Evolutionary conservation across 2,888 invertebrate genomes (phyloP), one percentile per base, ranked within the genome.

Genomic region (Gymnocheta viridis): DNA sequence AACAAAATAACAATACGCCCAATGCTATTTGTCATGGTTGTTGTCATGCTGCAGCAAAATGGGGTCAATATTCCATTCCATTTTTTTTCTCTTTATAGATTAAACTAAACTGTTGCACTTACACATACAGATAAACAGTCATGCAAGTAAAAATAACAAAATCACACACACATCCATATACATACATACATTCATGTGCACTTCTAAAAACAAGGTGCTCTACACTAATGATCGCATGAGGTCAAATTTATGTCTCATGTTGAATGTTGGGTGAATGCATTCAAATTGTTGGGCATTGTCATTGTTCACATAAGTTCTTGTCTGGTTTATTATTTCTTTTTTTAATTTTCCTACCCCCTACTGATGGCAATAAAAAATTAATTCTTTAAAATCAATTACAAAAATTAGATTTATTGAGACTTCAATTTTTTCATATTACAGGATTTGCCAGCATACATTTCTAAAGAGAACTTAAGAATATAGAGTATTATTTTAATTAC

Each of bases 211-310:
- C 22, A 12, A 32, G 22, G 35, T 74, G 35, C 49, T 62, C 44
- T 47, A 54, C 58, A 29, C 54, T 70, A 64, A 76, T 83, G 82
- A 79, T 76, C 70, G 76, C 70, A 83, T 58, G 80, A 80, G 83
- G 83, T 83, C 83, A 83, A 83, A 83, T 80, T 83, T 80, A 76
- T 80, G 80, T 70, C 70, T 80, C 58, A 66, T 76, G 76, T 67
- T 79, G 74, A 73, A 60, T 74, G 58, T 54, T 62, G 74, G 73
- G 78, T 64, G 79, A 83, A 74, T 79, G 83, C 70, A 76, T 79
- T 66, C 66, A 66, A 80, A 70, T 76, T 70, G 51, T 74, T 76
- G 64, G 49, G 78, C 69, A 64, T 70, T 74, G 80, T 58, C 38
- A 73, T 64, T 70, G 73, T 69, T 73, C 32, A 78, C 44, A 35